A percentile compares a stretch with the other conserved stretches of the same genome.
Conservation (phyloP, 2,888 invertebrate species). For the Dryadula phaetusa region DNA sequence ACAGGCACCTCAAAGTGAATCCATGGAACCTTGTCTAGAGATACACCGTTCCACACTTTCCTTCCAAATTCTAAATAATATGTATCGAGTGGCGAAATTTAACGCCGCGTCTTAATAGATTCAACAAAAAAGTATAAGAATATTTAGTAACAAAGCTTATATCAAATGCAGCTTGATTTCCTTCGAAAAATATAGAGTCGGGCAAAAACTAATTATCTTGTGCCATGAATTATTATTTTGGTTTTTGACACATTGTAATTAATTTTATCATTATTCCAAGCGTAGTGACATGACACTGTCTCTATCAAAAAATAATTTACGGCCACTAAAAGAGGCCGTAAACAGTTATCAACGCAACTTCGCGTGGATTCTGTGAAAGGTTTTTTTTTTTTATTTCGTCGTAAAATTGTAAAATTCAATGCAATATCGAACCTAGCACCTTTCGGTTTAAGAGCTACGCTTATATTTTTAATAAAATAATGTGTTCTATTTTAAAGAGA, state of each 20-base stretch:
- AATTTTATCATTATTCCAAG: constrained; percentile 9
- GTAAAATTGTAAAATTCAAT: neutral
- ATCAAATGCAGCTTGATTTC: no score
- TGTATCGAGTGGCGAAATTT: no score
- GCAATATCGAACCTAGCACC: constrained; percentile 20
- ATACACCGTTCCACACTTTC: no score
- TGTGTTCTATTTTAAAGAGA: neutral
- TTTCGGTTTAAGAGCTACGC: neutral
- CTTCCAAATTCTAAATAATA: no score
- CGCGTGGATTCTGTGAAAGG: constrained; percentile 29
- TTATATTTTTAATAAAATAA: constrained; percentile 2
- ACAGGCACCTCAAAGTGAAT: no score
- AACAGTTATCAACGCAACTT: constrained; percentile 36
- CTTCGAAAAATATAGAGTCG: no score
- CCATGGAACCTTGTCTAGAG: no score
- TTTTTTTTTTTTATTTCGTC: constrained; percentile 35
- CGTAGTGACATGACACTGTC: constrained; percentile 27
- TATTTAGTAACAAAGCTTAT: no score
- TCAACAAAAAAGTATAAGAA: no score
- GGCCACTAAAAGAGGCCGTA: constrained; percentile 32
- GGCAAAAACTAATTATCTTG: constrained; percentile 4
- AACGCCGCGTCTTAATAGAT: no score
- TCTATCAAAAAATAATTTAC: constrained; percentile 35
- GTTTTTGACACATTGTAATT: constrained; percentile 18
- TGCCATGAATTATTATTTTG: constrained; percentile 2